Evolutionary conservation across 2,888 invertebrate genomes (phyloP).

Genomic region (Hydroisotoma schaefferi): DNA sequence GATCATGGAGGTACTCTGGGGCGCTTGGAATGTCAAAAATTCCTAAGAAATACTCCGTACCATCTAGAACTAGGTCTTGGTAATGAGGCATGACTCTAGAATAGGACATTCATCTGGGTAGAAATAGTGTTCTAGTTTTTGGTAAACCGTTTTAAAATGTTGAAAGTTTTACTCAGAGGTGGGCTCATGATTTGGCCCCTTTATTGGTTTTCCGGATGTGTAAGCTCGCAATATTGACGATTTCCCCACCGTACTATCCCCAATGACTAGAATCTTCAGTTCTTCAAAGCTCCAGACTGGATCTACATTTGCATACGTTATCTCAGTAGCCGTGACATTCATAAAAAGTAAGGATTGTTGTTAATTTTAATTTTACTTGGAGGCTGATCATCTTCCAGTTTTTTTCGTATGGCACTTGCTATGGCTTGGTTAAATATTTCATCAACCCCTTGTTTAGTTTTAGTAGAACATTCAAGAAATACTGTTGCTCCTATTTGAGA

Average conservation of each 20-base stretch:
- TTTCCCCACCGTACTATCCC: slow-evolving; percentile 88
- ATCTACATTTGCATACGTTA: slow-evolving; percentile 11
- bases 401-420: slow-evolving; percentile 16
- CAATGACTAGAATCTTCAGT: slow-evolving; percentile 78
- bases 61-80: slow-evolving; percentile 68
- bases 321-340: neutral
- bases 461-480: slow-evolving; percentile 79
- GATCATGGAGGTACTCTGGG: slow-evolving; percentile 4
- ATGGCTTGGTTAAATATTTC: slow-evolving; percentile 74
- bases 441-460: slow-evolving; percentile 67
- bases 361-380: slow-evolving; percentile 14
- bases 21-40: slow-evolving; percentile 10
- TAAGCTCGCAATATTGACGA: slow-evolving; percentile 84
- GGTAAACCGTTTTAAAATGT: neutral
- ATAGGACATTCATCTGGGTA: neutral
- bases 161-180: slow-evolving; percentile 70
- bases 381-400: slow-evolving; percentile 21
- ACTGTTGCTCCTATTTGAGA: slow-evolving; percentile 65
- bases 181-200: slow-evolving; percentile 72
- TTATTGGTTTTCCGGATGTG: slow-evolving; percentile 72
- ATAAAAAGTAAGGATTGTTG: neutral
- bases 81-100: slow-evolving; percentile 10
- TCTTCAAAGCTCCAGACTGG: slow-evolving; percentile 28
- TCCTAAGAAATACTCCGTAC: slow-evolving; percentile 58
- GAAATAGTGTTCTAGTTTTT: neutral